Evolutionary conservation across 2,797 vertebrate species (phyloP), one percentile per base, ranked within the genome.

Genomic region (Avahi laniger): DNA sequence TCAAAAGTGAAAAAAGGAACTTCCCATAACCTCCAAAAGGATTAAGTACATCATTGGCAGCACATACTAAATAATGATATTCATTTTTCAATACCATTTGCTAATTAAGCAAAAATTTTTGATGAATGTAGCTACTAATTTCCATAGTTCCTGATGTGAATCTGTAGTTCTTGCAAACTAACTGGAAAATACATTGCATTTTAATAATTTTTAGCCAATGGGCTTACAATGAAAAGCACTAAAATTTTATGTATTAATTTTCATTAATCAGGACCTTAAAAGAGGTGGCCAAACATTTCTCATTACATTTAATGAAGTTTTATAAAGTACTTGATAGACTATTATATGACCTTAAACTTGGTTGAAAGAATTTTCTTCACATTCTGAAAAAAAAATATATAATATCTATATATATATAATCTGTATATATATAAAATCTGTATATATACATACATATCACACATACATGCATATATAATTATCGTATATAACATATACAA

Each of bases 1-100:
- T 48, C 50, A 35, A 69, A 63, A 95, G 54, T 67, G 52, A 80
- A 84, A 52, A 93, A 95, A n/a, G 7, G 38, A 82, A 46, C 1
- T 0, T 80, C 38, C 82, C 20, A 65, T 72, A 89, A 81, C 48
- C 24, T 92, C 26, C 63, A 96, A 89, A 70, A 69, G 52, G 65
- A 65, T 83, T 82, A 92, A 87, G 33, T 35, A 83, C 38, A 57
- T 89, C 41, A 59, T 33, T 92, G 72, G 20, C 30, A 61, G n/a
- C 33, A 93, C 50, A 52, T 41, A 79, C 15, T 24, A 78, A 87
- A 73, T 15, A 57, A 72, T 24, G 17, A 76, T 75, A 70, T 38
- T 93, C 15, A 6, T 83, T 83, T 73, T 93, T 93, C 59, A 89
- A 79, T 79, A 70, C 80, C 69, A 83, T 91, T 65, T 94, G 57